phyloP scores from a whole-genome alignment of 2,797 vertebrate species.

The Enteromius argenteus region DNA sequence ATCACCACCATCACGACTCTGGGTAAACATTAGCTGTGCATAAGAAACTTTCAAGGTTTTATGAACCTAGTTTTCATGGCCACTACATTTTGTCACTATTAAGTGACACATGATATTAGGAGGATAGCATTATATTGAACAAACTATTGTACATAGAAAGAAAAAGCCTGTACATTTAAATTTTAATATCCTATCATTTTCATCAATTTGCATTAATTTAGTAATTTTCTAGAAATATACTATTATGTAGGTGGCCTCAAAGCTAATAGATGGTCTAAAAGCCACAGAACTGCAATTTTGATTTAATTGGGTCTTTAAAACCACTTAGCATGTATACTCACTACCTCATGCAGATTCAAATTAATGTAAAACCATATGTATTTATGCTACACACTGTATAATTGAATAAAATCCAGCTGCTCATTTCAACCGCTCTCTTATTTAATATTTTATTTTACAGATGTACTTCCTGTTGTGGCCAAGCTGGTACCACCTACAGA shows the following conservation, averaged over 20 bases:
- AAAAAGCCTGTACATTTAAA: neutral
- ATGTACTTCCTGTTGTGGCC: constrained; percentile 58
- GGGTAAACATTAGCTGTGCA: constrained; percentile 69
- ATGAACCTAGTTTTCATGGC: neutral
- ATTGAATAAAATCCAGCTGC: constrained; percentile 26
- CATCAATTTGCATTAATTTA: neutral
- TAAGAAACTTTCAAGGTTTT: neutral
- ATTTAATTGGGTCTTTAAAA: neutral
- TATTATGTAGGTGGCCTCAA: neutral
- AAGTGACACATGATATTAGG: neutral
- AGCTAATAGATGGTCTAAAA: neutral
- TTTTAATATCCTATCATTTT: neutral
- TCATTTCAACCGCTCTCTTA: constrained; percentile 2
- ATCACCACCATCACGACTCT: constrained; percentile 80
- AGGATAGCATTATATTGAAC: neutral
- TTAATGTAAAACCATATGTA: constrained; percentile 36
- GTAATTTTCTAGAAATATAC: neutral
- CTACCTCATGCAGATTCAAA: constrained; percentile 10
- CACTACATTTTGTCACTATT: neutral
- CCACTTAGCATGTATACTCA: neutral
- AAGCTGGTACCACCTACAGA: constrained; percentile 79
- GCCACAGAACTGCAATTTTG: neutral
- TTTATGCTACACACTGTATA: constrained; percentile 26
- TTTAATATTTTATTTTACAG: constrained; percentile 61
- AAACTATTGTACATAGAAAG: neutral